These are phyloP conservation scores for Peromyscus melanophrys DNA, from an alignment of 2,797 vertebrate genomes.

Conservation along the genomic window DNA sequence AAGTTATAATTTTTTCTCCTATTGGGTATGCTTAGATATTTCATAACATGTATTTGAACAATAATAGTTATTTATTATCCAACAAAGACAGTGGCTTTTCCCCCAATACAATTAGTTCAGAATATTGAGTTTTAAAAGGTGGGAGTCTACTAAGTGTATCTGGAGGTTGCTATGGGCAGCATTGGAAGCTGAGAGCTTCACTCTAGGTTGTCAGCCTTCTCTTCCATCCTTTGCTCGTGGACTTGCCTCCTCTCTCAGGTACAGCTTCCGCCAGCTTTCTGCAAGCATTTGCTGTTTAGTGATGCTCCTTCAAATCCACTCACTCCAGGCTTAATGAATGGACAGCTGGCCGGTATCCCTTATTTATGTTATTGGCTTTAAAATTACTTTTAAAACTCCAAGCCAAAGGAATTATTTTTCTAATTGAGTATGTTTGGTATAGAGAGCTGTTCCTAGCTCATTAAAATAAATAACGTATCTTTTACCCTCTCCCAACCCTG, in stretches of 20 bases:
- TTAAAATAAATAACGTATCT: conserved; percentile 61
- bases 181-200: neutral
- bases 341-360: neutral
- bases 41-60: neutral
- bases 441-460: conserved; percentile 30
- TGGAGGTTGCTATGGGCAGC: neutral
- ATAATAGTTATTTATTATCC: neutral
- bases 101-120: neutral
- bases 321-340: neutral
- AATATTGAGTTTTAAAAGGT: neutral
- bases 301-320: neutral
- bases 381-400: neutral
- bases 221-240: neutral
- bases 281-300: neutral
- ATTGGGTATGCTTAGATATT: neutral
- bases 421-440: neutral
- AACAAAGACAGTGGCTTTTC: neutral
- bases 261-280: neutral
- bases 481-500: neutral
- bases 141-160: neutral
- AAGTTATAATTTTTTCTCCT: conserved; percentile 2
- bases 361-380: neutral
- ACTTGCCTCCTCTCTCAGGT: neutral
- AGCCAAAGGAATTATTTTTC: conserved; percentile 54
- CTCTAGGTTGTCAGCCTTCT: neutral